Evolutionary conservation across 2,888 invertebrate genomes (phyloP).

Genomic region (Himalopsyche kuldschensis): DNA sequence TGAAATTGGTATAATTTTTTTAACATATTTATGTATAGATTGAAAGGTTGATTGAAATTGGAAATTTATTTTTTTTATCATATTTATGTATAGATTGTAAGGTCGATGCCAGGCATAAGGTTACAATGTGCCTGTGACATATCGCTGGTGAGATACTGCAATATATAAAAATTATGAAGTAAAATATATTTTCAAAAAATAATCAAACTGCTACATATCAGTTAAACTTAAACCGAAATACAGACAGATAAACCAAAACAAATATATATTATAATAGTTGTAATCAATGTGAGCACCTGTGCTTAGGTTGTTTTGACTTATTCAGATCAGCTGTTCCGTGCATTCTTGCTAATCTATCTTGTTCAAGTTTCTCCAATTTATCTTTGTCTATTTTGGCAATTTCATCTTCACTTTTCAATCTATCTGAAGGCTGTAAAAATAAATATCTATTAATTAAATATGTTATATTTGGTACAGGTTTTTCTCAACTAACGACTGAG

Average conservation of each 20-base stretch:
- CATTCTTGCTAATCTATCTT: conserved; percentile 79
- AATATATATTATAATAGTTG: background rate
- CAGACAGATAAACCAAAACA: too few species aligned
- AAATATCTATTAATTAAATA: conserved; percentile 12
- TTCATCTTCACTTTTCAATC: conserved; percentile 82
- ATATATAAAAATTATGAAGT: too few species aligned
- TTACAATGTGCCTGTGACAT: background rate
- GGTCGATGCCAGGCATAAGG: too few species aligned
- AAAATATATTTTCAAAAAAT: too few species aligned
- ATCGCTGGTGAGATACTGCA: too few species aligned
- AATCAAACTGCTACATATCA: too few species aligned
- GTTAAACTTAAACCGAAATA: too few species aligned
- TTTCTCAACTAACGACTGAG: too few species aligned
- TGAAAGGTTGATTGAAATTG: too few species aligned
- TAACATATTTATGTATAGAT: too few species aligned
- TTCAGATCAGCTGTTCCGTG: conserved; percentile 59
- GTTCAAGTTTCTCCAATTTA: conserved; percentile 75
- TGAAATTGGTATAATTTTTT: conserved; percentile 42
- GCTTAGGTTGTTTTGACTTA: conserved; percentile 52
- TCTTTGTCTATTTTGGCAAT: conserved; percentile 77
- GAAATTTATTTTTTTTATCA: too few species aligned
- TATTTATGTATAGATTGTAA: too few species aligned
- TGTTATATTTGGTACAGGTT: background rate
- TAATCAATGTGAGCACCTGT: conserved; percentile 55
- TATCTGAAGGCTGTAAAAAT: conserved; percentile 69